A percentile compares a stretch with the other conserved stretches of the same genome.
Evolutionary conservation across 1,140 invertebrate genomes (phyloP).

Genomic region (Phymastichus coffea): DNA sequence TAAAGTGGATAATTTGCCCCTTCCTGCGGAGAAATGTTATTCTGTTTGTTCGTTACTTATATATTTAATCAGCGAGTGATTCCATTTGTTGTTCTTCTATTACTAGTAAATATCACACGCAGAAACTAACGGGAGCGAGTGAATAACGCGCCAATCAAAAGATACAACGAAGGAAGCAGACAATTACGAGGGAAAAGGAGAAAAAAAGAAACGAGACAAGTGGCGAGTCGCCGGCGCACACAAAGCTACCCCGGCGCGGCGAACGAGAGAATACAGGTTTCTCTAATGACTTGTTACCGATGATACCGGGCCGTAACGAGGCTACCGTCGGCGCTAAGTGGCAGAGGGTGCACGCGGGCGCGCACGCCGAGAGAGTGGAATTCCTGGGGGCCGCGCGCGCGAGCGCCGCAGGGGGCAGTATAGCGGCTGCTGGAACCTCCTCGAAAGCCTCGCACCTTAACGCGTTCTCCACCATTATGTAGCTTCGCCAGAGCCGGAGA

Average conservation of each 20-base stretch:
- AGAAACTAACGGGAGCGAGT: too few relatives aligned
- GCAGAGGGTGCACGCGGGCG: conserved; percentile 31
- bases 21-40: too few relatives aligned
- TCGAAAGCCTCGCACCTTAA: conserved; percentile 9
- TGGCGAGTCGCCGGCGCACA: neutral
- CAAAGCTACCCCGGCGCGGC: neutral
- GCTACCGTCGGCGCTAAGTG: conserved; percentile 37
- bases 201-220: neutral
- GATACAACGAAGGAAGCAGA: too few relatives aligned
- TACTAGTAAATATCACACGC: too few relatives aligned
- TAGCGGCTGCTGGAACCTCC: neutral
- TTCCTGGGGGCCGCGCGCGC: conserved; percentile 13
- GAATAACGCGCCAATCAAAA: too few relatives aligned
- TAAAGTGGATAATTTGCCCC: too few relatives aligned
- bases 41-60: too few relatives aligned
- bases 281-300: conserved; percentile 49
- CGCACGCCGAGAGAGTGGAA: too few relatives aligned
- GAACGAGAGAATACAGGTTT: conserved; percentile 14
- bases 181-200: neutral
- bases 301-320: conserved; percentile 42
- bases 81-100: too few relatives aligned
- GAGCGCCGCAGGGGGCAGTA: conserved; percentile 30
- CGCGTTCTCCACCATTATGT: conserved; percentile 36
- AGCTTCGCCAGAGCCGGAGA: too few relatives aligned
- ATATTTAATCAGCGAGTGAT: too few relatives aligned